phyloP scores from a whole-genome alignment of 2,888 invertebrate species.

The Dasysyrphus albostriatus region DNA sequence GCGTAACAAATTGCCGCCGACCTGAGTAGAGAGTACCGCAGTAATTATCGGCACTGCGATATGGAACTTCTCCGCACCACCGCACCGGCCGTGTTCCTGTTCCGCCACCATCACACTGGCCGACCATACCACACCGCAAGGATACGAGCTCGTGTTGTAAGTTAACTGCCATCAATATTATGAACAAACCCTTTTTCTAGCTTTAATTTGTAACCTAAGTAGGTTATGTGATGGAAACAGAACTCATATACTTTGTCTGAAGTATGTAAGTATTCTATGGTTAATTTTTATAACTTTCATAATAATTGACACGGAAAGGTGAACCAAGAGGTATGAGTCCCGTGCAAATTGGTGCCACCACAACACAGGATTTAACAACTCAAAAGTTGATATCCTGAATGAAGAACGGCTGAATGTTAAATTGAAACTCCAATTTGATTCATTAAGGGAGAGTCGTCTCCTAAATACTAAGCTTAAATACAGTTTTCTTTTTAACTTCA shows the following conservation, averaged over 20 bases:
- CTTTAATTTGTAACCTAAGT: slow-evolving; percentile 59
- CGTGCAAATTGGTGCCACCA: slow-evolving; percentile 58
- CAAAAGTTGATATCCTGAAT: neutral
- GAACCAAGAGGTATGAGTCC: slow-evolving; percentile 6
- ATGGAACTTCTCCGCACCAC: slow-evolving; percentile 25
- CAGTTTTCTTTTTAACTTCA: neutral
- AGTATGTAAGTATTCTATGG: slow-evolving; percentile 3
- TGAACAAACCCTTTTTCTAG: slow-evolving; percentile 47
- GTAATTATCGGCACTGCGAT: slow-evolving; percentile 72
- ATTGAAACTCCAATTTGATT: neutral
- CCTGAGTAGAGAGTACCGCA: slow-evolving; percentile 60
- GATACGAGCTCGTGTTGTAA: slow-evolving; percentile 26
- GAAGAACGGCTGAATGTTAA: neutral
- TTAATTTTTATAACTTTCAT: slow-evolving; percentile 72
- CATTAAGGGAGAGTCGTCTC: neutral
- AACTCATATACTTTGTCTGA: neutral
- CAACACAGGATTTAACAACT: neutral
- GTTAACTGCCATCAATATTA: slow-evolving; percentile 16
- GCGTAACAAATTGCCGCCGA: slow-evolving; percentile 83
- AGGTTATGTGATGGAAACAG: slow-evolving; percentile 57
- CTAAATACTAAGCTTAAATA: neutral
- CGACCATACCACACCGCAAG: slow-evolving; percentile 12
- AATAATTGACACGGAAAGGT: slow-evolving; percentile 65
- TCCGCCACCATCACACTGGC: slow-evolving; percentile 1
- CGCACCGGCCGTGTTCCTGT: neutral